These are phyloP conservation scores for Trichechus manatus DNA, from an alignment of 2,113 vertebrate genomes.

Conservation along the genomic window DNA sequence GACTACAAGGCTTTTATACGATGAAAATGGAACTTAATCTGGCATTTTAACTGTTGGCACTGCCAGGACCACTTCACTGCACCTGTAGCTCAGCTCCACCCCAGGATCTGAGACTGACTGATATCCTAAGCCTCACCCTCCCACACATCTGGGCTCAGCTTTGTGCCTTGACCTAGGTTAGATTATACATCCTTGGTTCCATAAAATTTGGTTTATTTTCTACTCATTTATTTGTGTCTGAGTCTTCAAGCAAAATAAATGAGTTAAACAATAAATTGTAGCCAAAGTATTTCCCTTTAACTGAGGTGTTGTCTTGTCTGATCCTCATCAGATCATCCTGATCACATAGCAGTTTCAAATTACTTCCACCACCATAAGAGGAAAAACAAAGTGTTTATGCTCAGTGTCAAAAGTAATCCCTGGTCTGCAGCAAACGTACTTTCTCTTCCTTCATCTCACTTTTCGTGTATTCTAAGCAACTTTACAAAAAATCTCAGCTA, in stretches of 20 bases:
- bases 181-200: not conserved
- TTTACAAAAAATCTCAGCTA: not conserved
- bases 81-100: not conserved
- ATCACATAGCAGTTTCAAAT: not conserved
- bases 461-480: not conserved
- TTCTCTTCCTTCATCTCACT: not conserved
- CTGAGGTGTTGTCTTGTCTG: not conserved
- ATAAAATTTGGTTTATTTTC: slow-evolving; percentile 33
- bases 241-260: not conserved
- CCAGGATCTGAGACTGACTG: not conserved
- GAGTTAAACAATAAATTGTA: not conserved
- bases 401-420: not conserved
- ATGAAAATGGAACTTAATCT: not conserved
- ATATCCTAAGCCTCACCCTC: not conserved
- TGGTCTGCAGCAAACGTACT: not conserved
- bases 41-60: not conserved
- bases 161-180: not conserved
- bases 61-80: no score
- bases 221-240: not conserved
- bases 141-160: not conserved
- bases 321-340: not conserved
- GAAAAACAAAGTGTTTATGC: not conserved
- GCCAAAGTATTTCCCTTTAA: not conserved
- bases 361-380: not conserved
- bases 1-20: not conserved